phyloP scores from a whole-genome alignment of 2,888 invertebrate genomes.

The Euproctis similis region DNA sequence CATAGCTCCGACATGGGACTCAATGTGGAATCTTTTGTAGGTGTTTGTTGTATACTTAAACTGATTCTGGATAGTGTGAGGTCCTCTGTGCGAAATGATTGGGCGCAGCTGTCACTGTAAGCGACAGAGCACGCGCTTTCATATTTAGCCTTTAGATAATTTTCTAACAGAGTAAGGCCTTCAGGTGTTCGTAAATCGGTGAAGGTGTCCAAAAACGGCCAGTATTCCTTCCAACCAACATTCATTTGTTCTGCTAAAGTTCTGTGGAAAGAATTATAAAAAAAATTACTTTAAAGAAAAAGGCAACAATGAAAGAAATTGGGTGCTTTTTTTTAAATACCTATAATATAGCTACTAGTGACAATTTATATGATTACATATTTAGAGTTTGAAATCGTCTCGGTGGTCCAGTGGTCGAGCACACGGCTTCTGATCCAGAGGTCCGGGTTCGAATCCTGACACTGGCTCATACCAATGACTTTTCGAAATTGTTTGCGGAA shows the following conservation, averaged over 20 bases:
- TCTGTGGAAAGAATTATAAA: no score
- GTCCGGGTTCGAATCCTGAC: no score
- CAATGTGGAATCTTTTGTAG: conserved; percentile 28
- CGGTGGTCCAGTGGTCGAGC: no score
- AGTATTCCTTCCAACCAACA: conserved; percentile 92
- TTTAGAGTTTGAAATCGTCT: no score
- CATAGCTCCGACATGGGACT: conserved; percentile 79
- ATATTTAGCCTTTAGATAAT: conserved; percentile 78
- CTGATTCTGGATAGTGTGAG: conserved; percentile 50
- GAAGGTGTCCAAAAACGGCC: conserved; percentile 91
- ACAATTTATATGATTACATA: no score
- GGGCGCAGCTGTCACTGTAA: conserved; percentile 50
- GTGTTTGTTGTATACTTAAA: conserved; percentile 34
- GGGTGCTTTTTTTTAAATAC: no score
- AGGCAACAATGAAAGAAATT: no score
- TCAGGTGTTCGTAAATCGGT: conserved; percentile 83
- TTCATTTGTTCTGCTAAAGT: conserved; percentile 82
- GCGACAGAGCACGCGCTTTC: conserved; percentile 55
- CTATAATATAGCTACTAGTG: no score
- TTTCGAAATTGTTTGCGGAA: no score
- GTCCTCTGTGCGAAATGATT: conserved; percentile 40
- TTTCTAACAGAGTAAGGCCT: conserved; percentile 85
- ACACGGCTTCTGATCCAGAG: no score
- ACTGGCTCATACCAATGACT: no score
- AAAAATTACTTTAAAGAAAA: no score